A percentile compares a stretch with the other conserved stretches of the same genome.
These are phyloP conservation scores for Sussaba pulchella DNA, from an alignment of 2,888 invertebrate species.

Conservation along the genomic window DNA sequence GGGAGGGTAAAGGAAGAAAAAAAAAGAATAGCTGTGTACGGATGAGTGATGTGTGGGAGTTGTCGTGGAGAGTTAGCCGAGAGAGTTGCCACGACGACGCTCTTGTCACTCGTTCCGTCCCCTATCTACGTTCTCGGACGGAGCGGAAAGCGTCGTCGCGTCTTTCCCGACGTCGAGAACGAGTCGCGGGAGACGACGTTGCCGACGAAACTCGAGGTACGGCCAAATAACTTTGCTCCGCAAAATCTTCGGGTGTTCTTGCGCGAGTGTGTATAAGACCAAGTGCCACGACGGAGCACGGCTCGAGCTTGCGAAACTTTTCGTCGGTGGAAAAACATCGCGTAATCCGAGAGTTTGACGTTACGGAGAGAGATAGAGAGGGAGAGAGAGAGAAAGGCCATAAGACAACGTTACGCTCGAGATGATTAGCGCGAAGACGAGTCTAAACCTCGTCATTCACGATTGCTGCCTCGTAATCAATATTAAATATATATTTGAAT, in stretches of 20 bases:
- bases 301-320: slow-evolving; percentile 50
- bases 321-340: slow-evolving; percentile 61
- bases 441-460: slow-evolving; percentile 1
- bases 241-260: slow-evolving; percentile 47
- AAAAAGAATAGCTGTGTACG: too few relatives aligned
- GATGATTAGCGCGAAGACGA: slow-evolving; percentile 26
- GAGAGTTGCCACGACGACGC: slow-evolving; percentile 50
- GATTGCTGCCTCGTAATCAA: neutral
- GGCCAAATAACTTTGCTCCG: slow-evolving; percentile 63
- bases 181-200: slow-evolving; percentile 21
- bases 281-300: neutral
- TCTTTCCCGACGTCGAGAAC: slow-evolving; percentile 47
- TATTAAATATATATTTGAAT: neutral
- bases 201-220: slow-evolving; percentile 48
- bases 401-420: neutral
- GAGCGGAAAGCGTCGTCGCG: slow-evolving; percentile 15
- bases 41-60: neutral
- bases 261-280: slow-evolving; percentile 7
- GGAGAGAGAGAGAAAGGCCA: neutral
- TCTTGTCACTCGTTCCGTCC: slow-evolving; percentile 49
- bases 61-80: slow-evolving; percentile 41
- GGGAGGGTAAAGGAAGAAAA: too few relatives aligned
- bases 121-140: slow-evolving; percentile 15
- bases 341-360: slow-evolving; percentile 37
- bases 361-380: neutral